phyloP scores from a whole-genome alignment of 2,888 invertebrate species.

The Molorchus minor region DNA sequence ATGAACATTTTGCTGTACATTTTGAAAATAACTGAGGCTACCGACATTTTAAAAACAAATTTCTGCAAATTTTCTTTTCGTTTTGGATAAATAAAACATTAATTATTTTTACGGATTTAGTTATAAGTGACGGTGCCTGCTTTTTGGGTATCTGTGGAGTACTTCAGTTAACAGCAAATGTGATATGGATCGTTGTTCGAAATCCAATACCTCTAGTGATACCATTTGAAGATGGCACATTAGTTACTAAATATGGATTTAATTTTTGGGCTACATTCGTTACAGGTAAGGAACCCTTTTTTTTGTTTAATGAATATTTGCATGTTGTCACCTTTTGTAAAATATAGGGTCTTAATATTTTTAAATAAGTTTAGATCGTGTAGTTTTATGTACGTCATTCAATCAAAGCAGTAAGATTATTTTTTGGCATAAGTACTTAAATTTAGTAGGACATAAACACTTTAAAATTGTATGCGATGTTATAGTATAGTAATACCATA shows the following conservation, averaged over 20 bases:
- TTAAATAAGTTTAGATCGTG: constrained; percentile 4
- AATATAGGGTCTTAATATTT: not conserved
- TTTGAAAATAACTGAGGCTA: not conserved
- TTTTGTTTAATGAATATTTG: not conserved
- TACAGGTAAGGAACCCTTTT: constrained; percentile 60
- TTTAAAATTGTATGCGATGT: no score
- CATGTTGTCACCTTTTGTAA: not conserved
- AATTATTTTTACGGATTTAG: constrained; percentile 35
- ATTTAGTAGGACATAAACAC: no score
- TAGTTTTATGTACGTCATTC: constrained; percentile 4
- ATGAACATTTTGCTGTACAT: not conserved
- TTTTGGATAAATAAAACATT: not conserved
- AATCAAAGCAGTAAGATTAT: not conserved
- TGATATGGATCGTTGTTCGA: constrained; percentile 64
- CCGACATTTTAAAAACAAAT: not conserved
- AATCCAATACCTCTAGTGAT: constrained; percentile 65
- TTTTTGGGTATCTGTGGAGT: constrained; percentile 64
- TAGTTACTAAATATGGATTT: constrained; percentile 63
- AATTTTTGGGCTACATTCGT: constrained; percentile 66
- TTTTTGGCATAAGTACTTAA: no score
- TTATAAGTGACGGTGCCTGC: constrained; percentile 66
- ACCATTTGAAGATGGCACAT: constrained; percentile 63
- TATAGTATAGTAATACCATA: no score
- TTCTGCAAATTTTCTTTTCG: not conserved
- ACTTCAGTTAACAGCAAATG: constrained; percentile 64